phyloP scores from a whole-genome alignment of 2,113 vertebrate genomes.

The Hyaena hyaena region DNA sequence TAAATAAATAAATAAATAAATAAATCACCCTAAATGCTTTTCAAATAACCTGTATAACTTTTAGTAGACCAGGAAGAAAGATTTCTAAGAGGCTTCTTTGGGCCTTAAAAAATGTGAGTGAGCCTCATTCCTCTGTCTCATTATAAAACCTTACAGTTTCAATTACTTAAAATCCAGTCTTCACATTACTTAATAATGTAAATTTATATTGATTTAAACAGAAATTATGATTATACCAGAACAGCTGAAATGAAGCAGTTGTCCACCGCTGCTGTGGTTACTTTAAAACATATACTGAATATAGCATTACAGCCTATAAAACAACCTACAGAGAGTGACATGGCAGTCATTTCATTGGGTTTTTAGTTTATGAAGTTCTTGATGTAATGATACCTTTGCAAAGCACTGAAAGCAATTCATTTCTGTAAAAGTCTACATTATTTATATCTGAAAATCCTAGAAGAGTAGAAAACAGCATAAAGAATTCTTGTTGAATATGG shows the following conservation, averaged over 20 bases:
- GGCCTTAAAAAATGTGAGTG: neutral
- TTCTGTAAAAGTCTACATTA: neutral
- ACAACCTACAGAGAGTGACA: neutral
- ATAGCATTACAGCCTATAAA: neutral
- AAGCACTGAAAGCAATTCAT: constrained; percentile 39
- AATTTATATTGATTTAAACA: neutral
- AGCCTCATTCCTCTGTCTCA: neutral
- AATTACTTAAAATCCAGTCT: neutral
- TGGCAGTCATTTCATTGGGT: neutral
- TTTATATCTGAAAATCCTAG: constrained; percentile 26
- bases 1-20: neutral
- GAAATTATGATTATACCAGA: neutral
- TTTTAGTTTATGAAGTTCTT: constrained; percentile 42
- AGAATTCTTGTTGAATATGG: neutral
- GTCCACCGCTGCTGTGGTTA: neutral
- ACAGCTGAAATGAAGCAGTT: neutral
- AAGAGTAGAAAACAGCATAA: constrained; percentile 3
- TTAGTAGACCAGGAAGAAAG: neutral
- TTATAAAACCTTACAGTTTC: neutral
- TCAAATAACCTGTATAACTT: neutral
- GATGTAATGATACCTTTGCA: neutral
- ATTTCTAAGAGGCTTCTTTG: neutral
- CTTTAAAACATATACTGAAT: neutral
- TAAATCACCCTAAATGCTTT: neutral
- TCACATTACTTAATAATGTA: neutral